Evolutionary conservation across 2,888 invertebrate genomes (phyloP).

Genomic region (Ceriagrion tenellum): DNA sequence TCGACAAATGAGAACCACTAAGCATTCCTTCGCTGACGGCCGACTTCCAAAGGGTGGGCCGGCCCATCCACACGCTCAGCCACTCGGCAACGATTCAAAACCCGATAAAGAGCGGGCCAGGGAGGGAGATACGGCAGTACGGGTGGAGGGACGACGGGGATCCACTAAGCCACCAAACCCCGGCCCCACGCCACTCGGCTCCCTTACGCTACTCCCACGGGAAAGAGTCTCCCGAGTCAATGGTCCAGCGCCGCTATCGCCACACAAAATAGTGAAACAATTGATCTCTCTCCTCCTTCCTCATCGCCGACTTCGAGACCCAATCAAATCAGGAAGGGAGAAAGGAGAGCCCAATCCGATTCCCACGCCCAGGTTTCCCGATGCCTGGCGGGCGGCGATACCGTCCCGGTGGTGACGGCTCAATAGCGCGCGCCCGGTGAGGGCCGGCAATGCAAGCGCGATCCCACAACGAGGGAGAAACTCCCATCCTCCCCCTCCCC

Average conservation of each 20-base stretch:
- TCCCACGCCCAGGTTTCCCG: slow-evolving; percentile 33
- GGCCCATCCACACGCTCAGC: background rate
- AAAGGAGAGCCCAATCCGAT: background rate
- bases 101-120: slow-evolving; percentile 1
- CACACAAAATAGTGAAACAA: slow-evolving; percentile 51
- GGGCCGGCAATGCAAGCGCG: background rate
- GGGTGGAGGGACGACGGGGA: background rate
- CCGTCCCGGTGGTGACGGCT: background rate
- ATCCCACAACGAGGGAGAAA: background rate
- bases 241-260: slow-evolving; percentile 34
- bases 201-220: background rate
- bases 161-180: background rate
- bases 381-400: slow-evolving; percentile 49
- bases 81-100: background rate
- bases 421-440: background rate
- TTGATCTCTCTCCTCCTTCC: slow-evolving; percentile 48
- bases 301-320: background rate
- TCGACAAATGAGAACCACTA: background rate
- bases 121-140: no score
- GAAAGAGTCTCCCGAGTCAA: background rate
- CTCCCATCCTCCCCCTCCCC: background rate
- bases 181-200: background rate
- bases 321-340: background rate
- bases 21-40: slow-evolving; percentile 30
- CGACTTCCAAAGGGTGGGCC: background rate